These are phyloP conservation scores for Mirounga angustirostris DNA, from an alignment of 2,113 vertebrate species.

Conservation along the genomic window DNA sequence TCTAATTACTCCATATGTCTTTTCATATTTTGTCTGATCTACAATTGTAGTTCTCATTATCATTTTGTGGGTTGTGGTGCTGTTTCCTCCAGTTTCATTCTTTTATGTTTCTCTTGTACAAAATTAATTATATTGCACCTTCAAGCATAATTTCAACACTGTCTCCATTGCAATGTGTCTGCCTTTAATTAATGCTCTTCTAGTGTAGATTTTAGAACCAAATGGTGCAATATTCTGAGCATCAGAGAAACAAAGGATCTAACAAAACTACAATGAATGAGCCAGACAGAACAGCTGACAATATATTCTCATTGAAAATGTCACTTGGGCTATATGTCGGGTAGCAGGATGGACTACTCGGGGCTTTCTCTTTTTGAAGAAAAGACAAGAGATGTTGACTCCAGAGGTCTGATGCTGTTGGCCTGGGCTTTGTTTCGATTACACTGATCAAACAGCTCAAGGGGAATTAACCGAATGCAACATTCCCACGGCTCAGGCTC, in stretches of 20 bases:
- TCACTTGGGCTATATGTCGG: slow-evolving; percentile 73
- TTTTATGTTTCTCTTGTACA: slow-evolving; percentile 89
- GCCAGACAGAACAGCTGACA: slow-evolving; percentile 75
- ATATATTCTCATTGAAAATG: slow-evolving; percentile 74
- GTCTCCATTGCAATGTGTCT: slow-evolving; percentile 84
- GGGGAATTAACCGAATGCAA: background rate
- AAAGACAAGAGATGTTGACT: slow-evolving; percentile 52
- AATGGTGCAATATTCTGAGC: slow-evolving; percentile 86
- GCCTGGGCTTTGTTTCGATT: background rate
- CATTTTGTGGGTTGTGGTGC: slow-evolving; percentile 82
- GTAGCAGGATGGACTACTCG: slow-evolving; percentile 37
- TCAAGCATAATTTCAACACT: slow-evolving; percentile 88
- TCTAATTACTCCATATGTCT: slow-evolving; percentile 83
- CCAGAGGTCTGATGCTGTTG: background rate
- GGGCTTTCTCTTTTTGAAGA: slow-evolving; percentile 60
- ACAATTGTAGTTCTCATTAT: slow-evolving; percentile 84
- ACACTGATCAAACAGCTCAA: background rate
- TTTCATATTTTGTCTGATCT: slow-evolving; percentile 85
- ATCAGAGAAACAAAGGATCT: slow-evolving; percentile 89
- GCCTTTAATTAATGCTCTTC: slow-evolving; percentile 90
- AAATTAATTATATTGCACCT: slow-evolving; percentile 92
- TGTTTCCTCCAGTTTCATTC: slow-evolving; percentile 85
- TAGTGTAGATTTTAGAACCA: slow-evolving; percentile 89
- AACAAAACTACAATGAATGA: slow-evolving; percentile 85
- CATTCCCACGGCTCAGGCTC: background rate